These are phyloP conservation scores for Cryptus armator DNA, from an alignment of 2,888 invertebrate species.

Conservation along the genomic window DNA sequence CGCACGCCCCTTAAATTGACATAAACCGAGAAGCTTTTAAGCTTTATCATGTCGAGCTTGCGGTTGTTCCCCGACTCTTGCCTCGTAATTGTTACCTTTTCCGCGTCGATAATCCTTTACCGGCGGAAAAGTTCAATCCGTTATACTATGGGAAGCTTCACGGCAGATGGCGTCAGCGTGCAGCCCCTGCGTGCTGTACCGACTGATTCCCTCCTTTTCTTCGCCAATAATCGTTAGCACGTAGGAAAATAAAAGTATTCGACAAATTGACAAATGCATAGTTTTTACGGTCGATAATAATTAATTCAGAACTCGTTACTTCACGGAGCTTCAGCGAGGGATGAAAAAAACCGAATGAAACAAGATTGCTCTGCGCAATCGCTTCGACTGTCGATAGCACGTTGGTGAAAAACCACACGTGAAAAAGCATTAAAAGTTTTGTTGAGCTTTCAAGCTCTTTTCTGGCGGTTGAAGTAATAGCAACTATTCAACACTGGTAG, in stretches of 20 bases:
- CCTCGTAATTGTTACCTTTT: neutral
- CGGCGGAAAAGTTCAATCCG: neutral
- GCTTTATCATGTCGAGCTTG: too few species aligned
- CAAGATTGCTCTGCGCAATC: neutral
- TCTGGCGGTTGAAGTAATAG: neutral
- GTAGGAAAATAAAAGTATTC: too few species aligned
- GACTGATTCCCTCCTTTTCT: neutral
- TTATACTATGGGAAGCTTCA: slow-evolving; percentile 25
- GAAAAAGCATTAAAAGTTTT: neutral
- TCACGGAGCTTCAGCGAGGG: neutral
- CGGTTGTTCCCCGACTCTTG: too few species aligned
- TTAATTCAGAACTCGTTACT: neutral
- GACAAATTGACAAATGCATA: neutral
- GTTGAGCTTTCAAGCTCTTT: neutral
- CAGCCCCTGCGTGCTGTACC: slow-evolving; percentile 40
- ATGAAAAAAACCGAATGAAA: neutral
- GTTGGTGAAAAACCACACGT: neutral
- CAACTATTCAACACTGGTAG: neutral
- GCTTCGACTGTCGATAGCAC: neutral
- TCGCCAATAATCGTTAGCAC: neutral
- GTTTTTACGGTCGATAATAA: neutral
- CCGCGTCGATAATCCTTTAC: slow-evolving; percentile 49
- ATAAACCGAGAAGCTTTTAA: too few species aligned
- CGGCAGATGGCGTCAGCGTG: slow-evolving; percentile 76
- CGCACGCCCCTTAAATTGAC: too few species aligned